Evolutionary conservation across 2,797 vertebrate genomes (phyloP).

Genomic region (Neosilurus mollespiculum): DNA sequence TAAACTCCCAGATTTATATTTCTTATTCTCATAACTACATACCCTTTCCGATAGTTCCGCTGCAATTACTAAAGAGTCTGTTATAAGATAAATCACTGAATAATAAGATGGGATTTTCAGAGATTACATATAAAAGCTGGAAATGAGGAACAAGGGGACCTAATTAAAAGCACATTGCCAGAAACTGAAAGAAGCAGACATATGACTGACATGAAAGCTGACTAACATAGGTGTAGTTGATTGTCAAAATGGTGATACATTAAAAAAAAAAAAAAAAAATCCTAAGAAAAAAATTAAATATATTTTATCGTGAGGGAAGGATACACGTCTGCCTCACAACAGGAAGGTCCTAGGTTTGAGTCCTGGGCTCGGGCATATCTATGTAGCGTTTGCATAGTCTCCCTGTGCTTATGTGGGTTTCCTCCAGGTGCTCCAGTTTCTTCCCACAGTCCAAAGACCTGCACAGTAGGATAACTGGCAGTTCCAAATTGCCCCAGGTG

Average conservation of each 20-base stretch:
- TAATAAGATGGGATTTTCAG: conserved; percentile 15
- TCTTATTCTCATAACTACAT: conserved; percentile 2
- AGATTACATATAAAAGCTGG: conserved; percentile 24
- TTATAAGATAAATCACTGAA: conserved; percentile 26
- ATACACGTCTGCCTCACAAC: too few relatives aligned
- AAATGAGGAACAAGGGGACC: conserved; percentile 12
- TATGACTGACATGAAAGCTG: background rate
- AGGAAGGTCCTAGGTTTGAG: too few relatives aligned
- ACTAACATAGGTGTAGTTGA: background rate
- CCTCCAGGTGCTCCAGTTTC: too few relatives aligned
- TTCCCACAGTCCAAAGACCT: too few relatives aligned
- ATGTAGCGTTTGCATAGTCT: too few relatives aligned
- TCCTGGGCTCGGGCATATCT: too few relatives aligned
- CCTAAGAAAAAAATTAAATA: too few relatives aligned
- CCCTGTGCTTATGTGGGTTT: too few relatives aligned
- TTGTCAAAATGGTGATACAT: background rate
- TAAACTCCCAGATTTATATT: background rate
- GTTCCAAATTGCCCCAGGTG: too few relatives aligned
- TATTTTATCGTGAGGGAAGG: too few relatives aligned
- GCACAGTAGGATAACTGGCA: too few relatives aligned
- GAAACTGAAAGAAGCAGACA: background rate
- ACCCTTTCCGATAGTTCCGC: conserved; percentile 10
- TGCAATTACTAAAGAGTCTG: conserved; percentile 23
- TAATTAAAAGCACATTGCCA: conserved; percentile 21
- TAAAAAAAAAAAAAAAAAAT: background rate